These are phyloP conservation scores for Nebria ingens DNA, from an alignment of 1,140 invertebrate species.

Conservation along the genomic window DNA sequence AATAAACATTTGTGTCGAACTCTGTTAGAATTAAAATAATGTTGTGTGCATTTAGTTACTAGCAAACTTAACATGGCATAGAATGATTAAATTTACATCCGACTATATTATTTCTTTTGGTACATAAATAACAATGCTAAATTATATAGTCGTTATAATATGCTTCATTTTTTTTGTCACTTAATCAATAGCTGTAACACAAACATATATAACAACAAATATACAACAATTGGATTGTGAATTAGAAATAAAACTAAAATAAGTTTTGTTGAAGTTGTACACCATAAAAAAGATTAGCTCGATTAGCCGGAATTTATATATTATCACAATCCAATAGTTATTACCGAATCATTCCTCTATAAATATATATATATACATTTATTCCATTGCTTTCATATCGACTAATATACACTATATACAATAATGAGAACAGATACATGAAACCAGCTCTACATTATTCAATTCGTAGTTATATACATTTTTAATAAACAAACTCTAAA, in stretches of 20 bases:
- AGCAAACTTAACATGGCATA: too few species aligned
- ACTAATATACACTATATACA: background rate
- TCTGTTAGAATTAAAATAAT: background rate
- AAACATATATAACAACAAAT: too few species aligned
- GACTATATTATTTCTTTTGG: background rate
- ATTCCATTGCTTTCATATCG: background rate
- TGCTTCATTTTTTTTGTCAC: background rate
- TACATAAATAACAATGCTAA: background rate
- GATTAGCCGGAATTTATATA: too few species aligned
- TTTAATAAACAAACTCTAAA: too few species aligned
- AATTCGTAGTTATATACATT: too few species aligned
- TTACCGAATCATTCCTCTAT: background rate
- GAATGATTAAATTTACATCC: background rate
- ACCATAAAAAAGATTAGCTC: too few species aligned
- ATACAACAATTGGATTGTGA: too few species aligned
- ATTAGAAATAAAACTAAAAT: too few species aligned
- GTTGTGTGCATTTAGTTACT: too few species aligned
- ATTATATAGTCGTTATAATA: background rate
- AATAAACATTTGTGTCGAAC: background rate
- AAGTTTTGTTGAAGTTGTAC: too few species aligned
- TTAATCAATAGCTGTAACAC: background rate
- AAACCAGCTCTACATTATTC: background rate
- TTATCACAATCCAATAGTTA: too few species aligned
- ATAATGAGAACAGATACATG: background rate
- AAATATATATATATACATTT: background rate